Conservation (phyloP, 2,888 invertebrate genomes). For the Cecidostiba fungosa region DNA sequence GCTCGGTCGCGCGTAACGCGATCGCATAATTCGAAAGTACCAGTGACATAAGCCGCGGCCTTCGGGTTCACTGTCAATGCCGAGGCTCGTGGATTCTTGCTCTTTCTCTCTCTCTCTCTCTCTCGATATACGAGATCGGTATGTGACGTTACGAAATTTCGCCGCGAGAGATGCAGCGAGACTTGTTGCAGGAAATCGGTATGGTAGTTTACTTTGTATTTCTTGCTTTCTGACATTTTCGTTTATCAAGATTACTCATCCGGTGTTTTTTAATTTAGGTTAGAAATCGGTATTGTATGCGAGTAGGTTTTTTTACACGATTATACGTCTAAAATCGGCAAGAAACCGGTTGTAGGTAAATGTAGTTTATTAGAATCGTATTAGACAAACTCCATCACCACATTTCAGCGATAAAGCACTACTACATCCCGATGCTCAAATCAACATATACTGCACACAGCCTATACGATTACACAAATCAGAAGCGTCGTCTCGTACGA, state of each 20-base stretch:
- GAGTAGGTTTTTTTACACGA: no score
- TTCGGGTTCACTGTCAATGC: constrained; percentile 8
- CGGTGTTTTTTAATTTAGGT: no score
- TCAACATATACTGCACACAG: not conserved
- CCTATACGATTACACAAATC: not conserved
- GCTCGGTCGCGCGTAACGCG: constrained; percentile 14
- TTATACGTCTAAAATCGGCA: not conserved
- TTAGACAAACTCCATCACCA: no score
- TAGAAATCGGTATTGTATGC: no score
- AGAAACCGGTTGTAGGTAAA: not conserved
- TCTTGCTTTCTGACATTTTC: not conserved
- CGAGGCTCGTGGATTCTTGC: not conserved
- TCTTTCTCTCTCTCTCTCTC: no score
- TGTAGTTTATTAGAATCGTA: no score
- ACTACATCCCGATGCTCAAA: not conserved
- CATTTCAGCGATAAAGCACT: not conserved
- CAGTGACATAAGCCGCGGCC: constrained; percentile 12
- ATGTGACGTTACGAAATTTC: not conserved
- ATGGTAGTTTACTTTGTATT: not conserved
- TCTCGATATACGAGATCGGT: not conserved
- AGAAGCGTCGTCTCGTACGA: no score
- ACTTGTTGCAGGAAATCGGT: not conserved
- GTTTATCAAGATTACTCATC: no score
- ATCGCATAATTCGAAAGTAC: constrained; percentile 29
- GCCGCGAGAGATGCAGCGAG: not conserved